Evolutionary conservation across 1,140 invertebrate species (phyloP).

Genomic region (Apis florea): DNA sequence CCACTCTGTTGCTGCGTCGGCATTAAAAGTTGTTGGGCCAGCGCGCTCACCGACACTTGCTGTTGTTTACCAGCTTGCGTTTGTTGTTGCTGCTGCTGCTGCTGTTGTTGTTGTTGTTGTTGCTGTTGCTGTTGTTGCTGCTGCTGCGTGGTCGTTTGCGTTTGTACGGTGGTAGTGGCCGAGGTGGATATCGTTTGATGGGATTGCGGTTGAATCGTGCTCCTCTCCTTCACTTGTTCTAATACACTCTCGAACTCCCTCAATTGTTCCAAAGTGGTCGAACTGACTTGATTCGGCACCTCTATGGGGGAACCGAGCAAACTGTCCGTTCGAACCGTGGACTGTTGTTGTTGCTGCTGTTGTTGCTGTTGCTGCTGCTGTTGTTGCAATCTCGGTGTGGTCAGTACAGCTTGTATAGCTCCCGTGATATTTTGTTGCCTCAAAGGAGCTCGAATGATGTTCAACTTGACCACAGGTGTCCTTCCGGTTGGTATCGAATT

Average conservation of each 20-base stretch:
- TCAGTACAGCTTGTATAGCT: conserved; percentile 72
- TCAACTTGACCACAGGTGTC: conserved; percentile 75
- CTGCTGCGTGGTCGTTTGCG: conserved; percentile 66
- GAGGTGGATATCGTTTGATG: conserved; percentile 62
- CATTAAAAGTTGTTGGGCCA: conserved; percentile 75
- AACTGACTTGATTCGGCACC: conserved; percentile 80
- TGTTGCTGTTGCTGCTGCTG: conserved; percentile 57
- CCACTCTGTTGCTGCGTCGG: conserved; percentile 69
- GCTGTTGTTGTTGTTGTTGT: too few relatives aligned
- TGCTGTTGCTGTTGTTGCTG: too few relatives aligned
- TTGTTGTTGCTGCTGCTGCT: background rate
- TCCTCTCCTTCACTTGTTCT: conserved; percentile 89
- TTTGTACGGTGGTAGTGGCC: conserved; percentile 72
- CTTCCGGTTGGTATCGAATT: conserved; percentile 71
- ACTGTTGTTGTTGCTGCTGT: conserved; percentile 56
- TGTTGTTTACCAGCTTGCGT: conserved; percentile 41
- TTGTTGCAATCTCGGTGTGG: conserved; percentile 68
- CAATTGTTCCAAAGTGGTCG: conserved; percentile 87
- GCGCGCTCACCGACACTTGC: conserved; percentile 65
- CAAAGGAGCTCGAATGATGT: conserved; percentile 70
- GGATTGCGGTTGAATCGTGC: conserved; percentile 81
- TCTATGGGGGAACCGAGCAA: conserved; percentile 78
- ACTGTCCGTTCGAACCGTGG: conserved; percentile 66
- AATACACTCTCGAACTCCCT: conserved; percentile 91
- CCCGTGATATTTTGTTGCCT: conserved; percentile 68